These are phyloP conservation scores for Nematopogon swammerdamellus DNA, from an alignment of 2,888 invertebrate genomes.

Conservation along the genomic window DNA sequence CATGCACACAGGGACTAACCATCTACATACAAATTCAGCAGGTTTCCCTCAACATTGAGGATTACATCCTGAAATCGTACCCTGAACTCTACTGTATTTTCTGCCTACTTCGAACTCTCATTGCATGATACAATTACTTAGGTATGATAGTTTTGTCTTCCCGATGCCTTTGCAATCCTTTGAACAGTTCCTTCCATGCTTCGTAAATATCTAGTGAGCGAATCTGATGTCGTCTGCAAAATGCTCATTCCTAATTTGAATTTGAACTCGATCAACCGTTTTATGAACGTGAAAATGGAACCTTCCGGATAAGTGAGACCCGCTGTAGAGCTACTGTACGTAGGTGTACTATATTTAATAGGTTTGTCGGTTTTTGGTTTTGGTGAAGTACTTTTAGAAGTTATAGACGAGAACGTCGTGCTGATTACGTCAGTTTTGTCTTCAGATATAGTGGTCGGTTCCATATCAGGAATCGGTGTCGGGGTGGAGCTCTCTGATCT, in stretches of 20 bases:
- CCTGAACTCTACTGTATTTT: background rate
- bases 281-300: conserved; percentile 58
- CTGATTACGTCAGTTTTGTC: too few species aligned
- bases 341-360: background rate
- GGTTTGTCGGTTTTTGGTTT: background rate
- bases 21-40: conserved; percentile 52
- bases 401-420: too few species aligned
- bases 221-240: conserved; percentile 64
- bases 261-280: conserved; percentile 65
- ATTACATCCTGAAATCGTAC: conserved; percentile 50
- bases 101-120: too few species aligned
- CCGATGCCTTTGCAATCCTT: conserved; percentile 28
- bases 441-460: too few species aligned
- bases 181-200: conserved; percentile 46
- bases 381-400: background rate
- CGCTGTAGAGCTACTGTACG: background rate
- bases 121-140: background rate
- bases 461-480: too few species aligned
- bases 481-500: background rate
- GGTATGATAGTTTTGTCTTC: conserved; percentile 5
- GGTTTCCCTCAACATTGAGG: conserved; percentile 50
- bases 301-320: conserved; percentile 15
- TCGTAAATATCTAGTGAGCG: conserved; percentile 62
- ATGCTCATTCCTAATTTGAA: conserved; percentile 64
- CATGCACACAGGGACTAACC: too few species aligned